These are phyloP conservation scores for Clistopyga incitator DNA, from an alignment of 2,888 invertebrate genomes.

Conservation along the genomic window DNA sequence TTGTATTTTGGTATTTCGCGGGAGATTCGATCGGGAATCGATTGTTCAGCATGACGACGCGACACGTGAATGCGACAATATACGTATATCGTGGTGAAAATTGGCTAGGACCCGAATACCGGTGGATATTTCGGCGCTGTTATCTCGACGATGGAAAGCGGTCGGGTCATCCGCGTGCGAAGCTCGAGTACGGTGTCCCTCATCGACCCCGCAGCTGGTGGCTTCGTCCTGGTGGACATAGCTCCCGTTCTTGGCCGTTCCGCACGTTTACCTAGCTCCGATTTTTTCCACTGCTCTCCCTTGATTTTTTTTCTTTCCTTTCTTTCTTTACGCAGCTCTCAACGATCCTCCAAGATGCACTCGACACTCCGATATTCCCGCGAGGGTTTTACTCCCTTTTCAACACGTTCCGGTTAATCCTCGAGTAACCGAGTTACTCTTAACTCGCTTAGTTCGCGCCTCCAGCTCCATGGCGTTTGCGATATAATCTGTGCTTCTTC, in stretches of 20 bases:
- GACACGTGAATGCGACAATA: not conserved
- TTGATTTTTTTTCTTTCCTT: slow-evolving; percentile 6
- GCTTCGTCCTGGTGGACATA: slow-evolving; percentile 60
- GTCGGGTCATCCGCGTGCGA: slow-evolving; percentile 79
- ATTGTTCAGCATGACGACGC: not conserved
- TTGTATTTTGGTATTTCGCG: not conserved
- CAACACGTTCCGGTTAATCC: slow-evolving; percentile 64
- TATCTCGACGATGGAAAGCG: slow-evolving; percentile 82
- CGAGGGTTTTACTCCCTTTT: slow-evolving; percentile 33
- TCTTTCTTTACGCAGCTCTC: slow-evolving; percentile 13
- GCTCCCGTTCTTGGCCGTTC: not conserved
- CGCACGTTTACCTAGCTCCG: not conserved
- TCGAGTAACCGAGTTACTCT: slow-evolving; percentile 60
- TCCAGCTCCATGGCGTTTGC: slow-evolving; percentile 40
- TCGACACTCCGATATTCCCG: slow-evolving; percentile 42
- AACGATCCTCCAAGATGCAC: slow-evolving; percentile 29
- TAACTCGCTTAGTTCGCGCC: slow-evolving; percentile 21
- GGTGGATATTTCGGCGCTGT: slow-evolving; percentile 74
- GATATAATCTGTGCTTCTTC: slow-evolving; percentile 23
- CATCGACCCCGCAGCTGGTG: slow-evolving; percentile 67
- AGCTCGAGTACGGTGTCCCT: slow-evolving; percentile 80
- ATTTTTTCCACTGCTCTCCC: not conserved
- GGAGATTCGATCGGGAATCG: not conserved
- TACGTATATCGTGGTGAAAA: not conserved
- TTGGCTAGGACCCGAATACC: slow-evolving; percentile 70